Evolutionary conservation across 2,797 vertebrate genomes (phyloP).

Genomic region (Tachyglossus aculeatus): DNA sequence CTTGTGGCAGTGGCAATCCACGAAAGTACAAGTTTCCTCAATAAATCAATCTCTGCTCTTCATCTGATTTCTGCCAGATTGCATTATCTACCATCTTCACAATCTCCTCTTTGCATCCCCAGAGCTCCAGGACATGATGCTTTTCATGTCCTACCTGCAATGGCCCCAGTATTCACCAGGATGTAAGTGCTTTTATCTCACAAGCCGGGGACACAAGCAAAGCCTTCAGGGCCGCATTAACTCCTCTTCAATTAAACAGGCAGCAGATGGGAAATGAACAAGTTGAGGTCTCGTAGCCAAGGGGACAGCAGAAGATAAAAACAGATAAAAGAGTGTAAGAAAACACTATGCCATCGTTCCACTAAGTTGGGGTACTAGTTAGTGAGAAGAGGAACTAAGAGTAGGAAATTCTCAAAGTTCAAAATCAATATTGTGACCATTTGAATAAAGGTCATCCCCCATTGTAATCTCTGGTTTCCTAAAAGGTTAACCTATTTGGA

Average conservation of each 20-base stretch:
- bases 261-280: slow-evolving; percentile 67
- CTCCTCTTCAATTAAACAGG: slow-evolving; percentile 70
- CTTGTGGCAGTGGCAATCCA: no score
- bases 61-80: no score
- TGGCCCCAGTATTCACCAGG: slow-evolving; percentile 40
- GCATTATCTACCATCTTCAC: no score
- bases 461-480: neutral
- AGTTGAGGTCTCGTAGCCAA: slow-evolving; percentile 64
- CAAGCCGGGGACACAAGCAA: slow-evolving; percentile 58
- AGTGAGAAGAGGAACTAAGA: neutral
- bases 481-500: slow-evolving; percentile 50
- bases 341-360: slow-evolving; percentile 34
- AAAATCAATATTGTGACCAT: neutral
- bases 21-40: no score
- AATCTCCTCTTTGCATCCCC: neutral
- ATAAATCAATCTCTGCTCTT: no score
- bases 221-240: slow-evolving; percentile 71
- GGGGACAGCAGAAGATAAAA: slow-evolving; percentile 61
- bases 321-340: slow-evolving; percentile 64
- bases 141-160: slow-evolving; percentile 37
- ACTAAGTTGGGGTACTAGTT: neutral
- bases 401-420: neutral
- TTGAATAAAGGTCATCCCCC: neutral
- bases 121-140: slow-evolving; percentile 40
- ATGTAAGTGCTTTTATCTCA: slow-evolving; percentile 58